A percentile compares a stretch with the other conserved stretches of the same genome.
Conservation (phyloP, 2,797 vertebrate genomes). For the Alca torda region DNA sequence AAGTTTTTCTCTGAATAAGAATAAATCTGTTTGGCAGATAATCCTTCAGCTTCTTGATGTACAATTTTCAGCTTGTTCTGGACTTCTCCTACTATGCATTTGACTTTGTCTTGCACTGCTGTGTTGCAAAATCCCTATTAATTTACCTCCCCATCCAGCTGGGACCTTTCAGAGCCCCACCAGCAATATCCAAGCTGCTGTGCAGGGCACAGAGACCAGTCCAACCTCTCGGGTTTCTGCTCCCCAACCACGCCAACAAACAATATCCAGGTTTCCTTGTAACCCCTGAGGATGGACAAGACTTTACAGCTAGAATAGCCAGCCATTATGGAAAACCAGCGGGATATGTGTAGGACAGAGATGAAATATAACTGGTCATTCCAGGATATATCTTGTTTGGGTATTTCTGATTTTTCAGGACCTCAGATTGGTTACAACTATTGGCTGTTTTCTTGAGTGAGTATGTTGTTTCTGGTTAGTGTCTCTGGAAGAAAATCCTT, state of each 20-base stretch:
- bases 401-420: not conserved
- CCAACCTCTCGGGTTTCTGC: not conserved
- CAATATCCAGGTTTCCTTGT: not conserved
- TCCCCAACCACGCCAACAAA: rapidly evolving
- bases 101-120: not conserved
- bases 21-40: not conserved
- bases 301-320: not conserved
- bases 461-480: not conserved
- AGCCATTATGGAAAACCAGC: not conserved
- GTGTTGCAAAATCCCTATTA: not conserved
- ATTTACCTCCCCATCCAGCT: not conserved
- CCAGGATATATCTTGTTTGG: not conserved
- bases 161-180: not conserved
- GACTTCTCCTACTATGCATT: not conserved
- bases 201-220: rapidly evolving
- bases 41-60: not conserved
- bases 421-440: not conserved
- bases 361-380: not conserved
- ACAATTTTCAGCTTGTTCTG: not conserved
- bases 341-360: not conserved
- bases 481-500: not conserved
- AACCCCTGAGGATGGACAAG: not conserved
- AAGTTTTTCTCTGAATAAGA: not conserved
- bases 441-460: not conserved
- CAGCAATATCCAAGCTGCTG: not conserved